Conservation (phyloP, 2,113 vertebrate genomes). For the Hippopotamus amphibius region DNA sequence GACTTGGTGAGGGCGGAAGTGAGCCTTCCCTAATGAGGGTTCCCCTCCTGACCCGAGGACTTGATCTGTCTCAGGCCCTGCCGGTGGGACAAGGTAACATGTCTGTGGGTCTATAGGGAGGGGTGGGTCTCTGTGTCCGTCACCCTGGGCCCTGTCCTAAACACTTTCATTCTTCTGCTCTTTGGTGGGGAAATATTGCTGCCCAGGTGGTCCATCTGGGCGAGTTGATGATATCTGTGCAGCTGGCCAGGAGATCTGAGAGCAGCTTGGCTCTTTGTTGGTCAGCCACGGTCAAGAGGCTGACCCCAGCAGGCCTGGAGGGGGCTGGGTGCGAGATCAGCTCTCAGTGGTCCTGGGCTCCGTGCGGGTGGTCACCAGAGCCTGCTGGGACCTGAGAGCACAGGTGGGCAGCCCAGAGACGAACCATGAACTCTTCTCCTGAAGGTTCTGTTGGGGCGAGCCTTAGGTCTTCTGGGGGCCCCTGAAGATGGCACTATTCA, state of each 20-base stretch:
- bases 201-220: rapidly evolving
- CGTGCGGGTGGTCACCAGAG: rapidly evolving
- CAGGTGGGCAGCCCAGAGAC: not conserved
- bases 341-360: not conserved
- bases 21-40: not conserved
- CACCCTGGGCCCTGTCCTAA: not conserved
- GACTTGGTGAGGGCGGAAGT: not conserved
- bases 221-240: not conserved
- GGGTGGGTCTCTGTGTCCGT: not conserved
- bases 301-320: not conserved
- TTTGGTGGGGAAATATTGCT: not conserved
- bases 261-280: not conserved
- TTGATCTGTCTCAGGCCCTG: not conserved
- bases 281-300: not conserved
- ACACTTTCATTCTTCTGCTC: not conserved
- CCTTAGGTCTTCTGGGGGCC: not conserved
- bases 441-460: not conserved
- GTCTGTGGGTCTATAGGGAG: not conserved
- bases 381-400: too few relatives aligned
- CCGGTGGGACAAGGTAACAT: not conserved
- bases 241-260: not conserved
- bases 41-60: not conserved
- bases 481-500: rapidly evolving
- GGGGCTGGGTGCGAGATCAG: not conserved
- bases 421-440: rapidly evolving